phyloP scores from a whole-genome alignment of 2,113 vertebrate species.

The Lates calcarifer region DNA sequence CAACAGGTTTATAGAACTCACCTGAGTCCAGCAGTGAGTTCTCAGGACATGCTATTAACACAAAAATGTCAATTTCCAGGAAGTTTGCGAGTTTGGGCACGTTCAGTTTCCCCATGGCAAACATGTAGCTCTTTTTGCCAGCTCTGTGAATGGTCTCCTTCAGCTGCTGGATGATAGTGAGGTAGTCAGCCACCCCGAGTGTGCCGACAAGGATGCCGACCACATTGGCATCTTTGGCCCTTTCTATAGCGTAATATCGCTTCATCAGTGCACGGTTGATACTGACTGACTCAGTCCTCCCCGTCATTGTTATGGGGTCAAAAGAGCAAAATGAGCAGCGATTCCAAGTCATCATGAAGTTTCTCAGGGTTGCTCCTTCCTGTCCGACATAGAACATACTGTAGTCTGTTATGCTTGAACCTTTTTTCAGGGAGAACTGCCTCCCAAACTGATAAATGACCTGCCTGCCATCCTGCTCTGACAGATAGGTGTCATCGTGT shows the following conservation, averaged over 20 bases:
- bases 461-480: conserved; percentile 22
- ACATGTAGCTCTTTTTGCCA: conserved; percentile 93
- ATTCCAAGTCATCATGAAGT: conserved; percentile 96
- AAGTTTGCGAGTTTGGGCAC: conserved; percentile 97
- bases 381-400: conserved; percentile 91
- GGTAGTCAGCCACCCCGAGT: conserved; percentile 88
- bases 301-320: conserved; percentile 82
- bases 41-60: conserved; percentile 93
- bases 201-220: conserved; percentile 96
- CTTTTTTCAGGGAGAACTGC: conserved; percentile 76
- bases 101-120: conserved; percentile 93
- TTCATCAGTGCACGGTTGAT: conserved; percentile 90
- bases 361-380: conserved; percentile 88
- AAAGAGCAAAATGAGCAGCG: conserved; percentile 90
- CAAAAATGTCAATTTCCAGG: conserved; percentile 93
- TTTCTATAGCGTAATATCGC: conserved; percentile 92
- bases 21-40: conserved; percentile 90
- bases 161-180: conserved; percentile 88
- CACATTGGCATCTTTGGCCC: conserved; percentile 91
- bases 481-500: background rate
- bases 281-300: conserved; percentile 84
- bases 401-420: conserved; percentile 81
- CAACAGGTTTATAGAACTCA: conserved; percentile 90
- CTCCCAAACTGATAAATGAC: conserved; percentile 86
- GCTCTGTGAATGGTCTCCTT: conserved; percentile 85